These are phyloP conservation scores for Diachasmimorpha longicaudata DNA, from an alignment of 1,140 invertebrate genomes.

Conservation along the genomic window DNA sequence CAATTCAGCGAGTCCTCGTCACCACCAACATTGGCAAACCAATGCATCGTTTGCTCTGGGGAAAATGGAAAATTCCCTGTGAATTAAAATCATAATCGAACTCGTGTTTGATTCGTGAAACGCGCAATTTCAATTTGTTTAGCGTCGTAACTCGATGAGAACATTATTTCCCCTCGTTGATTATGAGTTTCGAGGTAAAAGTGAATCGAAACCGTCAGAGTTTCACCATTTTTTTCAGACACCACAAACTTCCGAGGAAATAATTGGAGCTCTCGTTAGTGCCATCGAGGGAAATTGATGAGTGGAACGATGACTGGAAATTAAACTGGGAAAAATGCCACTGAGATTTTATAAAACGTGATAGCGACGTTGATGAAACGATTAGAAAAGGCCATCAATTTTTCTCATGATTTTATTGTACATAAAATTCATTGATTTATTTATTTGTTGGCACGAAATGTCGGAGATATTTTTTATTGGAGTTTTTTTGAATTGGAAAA, in stretches of 20 bases:
- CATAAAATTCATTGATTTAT: too few relatives aligned
- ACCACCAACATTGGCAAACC: constrained; percentile 59
- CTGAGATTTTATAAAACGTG: too few relatives aligned
- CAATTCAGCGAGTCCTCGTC: constrained; percentile 44
- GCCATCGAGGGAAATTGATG: background rate
- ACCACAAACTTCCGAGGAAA: background rate
- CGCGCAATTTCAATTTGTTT: background rate
- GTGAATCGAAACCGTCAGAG: background rate
- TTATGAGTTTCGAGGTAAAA: background rate
- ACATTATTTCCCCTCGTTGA: background rate
- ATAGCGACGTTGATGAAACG: too few relatives aligned
- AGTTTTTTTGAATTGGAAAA: too few relatives aligned
- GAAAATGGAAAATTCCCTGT: constrained; percentile 36
- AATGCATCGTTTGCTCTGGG: constrained; percentile 61
- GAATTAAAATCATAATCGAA: background rate
- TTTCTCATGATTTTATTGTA: too few relatives aligned
- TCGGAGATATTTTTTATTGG: too few relatives aligned
- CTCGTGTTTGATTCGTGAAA: background rate
- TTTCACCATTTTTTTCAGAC: too few relatives aligned
- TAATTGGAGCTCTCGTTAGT: background rate
- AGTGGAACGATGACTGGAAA: too few relatives aligned
- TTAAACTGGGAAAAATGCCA: too few relatives aligned
- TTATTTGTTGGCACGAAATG: too few relatives aligned
- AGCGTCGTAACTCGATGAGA: background rate
- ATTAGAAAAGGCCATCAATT: too few relatives aligned